phyloP scores from a whole-genome alignment of 2,113 vertebrate genomes.

The Pseudonaja textilis region DNA sequence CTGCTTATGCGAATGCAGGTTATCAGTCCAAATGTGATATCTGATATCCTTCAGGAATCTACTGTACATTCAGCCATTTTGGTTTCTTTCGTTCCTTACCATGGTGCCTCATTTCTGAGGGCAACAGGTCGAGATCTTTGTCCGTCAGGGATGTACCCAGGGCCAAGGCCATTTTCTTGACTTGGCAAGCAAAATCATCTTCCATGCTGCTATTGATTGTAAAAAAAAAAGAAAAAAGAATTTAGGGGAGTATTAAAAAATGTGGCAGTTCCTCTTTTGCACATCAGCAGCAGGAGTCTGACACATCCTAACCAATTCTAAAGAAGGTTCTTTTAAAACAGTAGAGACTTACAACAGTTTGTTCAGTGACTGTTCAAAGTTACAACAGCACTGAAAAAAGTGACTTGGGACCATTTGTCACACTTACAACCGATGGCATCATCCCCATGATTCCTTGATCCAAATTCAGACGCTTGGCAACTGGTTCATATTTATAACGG shows the following conservation, averaged over 20 bases:
- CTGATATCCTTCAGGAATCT: background rate
- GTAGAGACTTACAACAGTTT: background rate
- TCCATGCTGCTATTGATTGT: conserved; percentile 35
- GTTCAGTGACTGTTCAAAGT: too few relatives aligned
- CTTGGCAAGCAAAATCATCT: conserved; percentile 44
- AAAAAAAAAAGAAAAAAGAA: background rate
- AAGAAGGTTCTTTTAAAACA: background rate
- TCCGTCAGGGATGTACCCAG: conserved; percentile 61
- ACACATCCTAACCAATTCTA: background rate
- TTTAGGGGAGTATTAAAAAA: background rate
- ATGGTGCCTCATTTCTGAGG: conserved; percentile 48
- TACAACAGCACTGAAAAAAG: too few relatives aligned
- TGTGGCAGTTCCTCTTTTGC: background rate
- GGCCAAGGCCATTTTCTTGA: conserved; percentile 63
- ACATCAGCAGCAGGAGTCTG: background rate
- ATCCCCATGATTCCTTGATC: too few relatives aligned
- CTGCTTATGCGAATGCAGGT: background rate
- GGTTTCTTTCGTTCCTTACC: conserved; percentile 30
- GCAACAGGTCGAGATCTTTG: conserved; percentile 53
- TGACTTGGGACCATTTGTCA: too few relatives aligned
- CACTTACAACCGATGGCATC: too few relatives aligned
- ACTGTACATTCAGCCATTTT: background rate
- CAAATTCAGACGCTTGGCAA: too few relatives aligned
- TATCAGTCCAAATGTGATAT: background rate
- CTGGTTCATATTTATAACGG: too few relatives aligned